These are phyloP conservation scores for Globia sparganii DNA, from an alignment of 2,888 invertebrate genomes.

Conservation along the genomic window DNA sequence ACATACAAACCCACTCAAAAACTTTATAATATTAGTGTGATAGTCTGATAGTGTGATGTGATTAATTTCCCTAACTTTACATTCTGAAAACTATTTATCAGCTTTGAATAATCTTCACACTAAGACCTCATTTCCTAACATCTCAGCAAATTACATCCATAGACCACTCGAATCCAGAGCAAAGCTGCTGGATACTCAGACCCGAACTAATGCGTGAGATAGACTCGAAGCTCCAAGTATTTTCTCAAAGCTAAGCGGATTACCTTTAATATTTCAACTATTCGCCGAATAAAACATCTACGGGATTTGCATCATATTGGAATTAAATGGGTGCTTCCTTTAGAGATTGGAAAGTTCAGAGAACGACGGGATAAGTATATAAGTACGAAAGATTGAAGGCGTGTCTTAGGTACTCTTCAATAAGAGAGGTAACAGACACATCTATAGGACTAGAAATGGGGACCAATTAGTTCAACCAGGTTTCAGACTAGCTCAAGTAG, in stretches of 20 bases:
- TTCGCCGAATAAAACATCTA: constrained; percentile 59
- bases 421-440: no score
- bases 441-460: no score
- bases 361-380: constrained; percentile 10
- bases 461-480: no score
- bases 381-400: not conserved
- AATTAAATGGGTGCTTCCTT: constrained; percentile 61
- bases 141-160: constrained; percentile 10
- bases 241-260: constrained; percentile 75
- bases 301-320: constrained; percentile 82
- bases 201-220: constrained; percentile 65
- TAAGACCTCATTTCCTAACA: not conserved
- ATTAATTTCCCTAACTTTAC: not conserved
- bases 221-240: constrained; percentile 65
- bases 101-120: constrained; percentile 8
- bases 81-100: not conserved
- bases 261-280: constrained; percentile 81
- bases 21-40: no score
- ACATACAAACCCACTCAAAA: no score
- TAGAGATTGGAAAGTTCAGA: constrained; percentile 33
- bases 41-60: no score
- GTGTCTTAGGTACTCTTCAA: not conserved
- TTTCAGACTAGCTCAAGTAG: no score
- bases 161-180: constrained; percentile 12
- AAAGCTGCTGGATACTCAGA: constrained; percentile 63